These are phyloP conservation scores for Drosophila auraria DNA, from an alignment of 1,140 invertebrate genomes.

Conservation along the genomic window DNA sequence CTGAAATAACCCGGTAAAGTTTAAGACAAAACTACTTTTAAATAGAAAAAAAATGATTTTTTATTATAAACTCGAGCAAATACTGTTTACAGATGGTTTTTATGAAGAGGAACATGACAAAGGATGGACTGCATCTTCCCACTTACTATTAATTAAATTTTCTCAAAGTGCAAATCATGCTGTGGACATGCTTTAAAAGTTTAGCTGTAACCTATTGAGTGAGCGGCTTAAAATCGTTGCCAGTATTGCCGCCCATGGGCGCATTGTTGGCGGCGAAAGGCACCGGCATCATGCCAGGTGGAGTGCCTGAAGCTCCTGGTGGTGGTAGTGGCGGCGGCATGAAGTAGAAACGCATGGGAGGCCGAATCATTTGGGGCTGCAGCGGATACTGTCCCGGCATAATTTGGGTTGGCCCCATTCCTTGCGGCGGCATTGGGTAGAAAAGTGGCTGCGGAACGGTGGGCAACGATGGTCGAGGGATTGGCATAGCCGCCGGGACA, in stretches of 20 bases:
- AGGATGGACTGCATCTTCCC: neutral
- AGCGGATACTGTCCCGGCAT: neutral
- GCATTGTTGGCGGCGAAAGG: too few relatives aligned
- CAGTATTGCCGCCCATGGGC: neutral
- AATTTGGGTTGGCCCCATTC: neutral
- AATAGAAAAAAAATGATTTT: neutral
- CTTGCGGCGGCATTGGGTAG: neutral
- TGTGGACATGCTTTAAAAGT: too few relatives aligned
- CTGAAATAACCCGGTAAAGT: neutral
- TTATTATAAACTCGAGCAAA: neutral
- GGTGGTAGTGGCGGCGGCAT: neutral
- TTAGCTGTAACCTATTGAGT: neutral
- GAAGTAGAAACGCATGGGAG: neutral
- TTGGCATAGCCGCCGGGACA: neutral
- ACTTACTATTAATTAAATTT: neutral
- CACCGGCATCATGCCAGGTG: neutral
- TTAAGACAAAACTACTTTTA: too few relatives aligned
- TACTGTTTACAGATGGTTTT: too few relatives aligned
- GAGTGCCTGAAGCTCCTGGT: neutral
- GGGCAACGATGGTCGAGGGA: neutral
- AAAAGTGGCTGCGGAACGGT: neutral
- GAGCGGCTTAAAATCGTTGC: neutral
- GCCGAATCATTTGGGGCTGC: slow-evolving; percentile 1
- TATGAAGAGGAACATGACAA: neutral
- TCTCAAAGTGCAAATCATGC: neutral